A percentile compares a stretch with the other conserved stretches of the same genome.
Evolutionary conservation across 2,797 vertebrate species (phyloP).

Genomic region (Microctenopoma stevenorrisi): DNA sequence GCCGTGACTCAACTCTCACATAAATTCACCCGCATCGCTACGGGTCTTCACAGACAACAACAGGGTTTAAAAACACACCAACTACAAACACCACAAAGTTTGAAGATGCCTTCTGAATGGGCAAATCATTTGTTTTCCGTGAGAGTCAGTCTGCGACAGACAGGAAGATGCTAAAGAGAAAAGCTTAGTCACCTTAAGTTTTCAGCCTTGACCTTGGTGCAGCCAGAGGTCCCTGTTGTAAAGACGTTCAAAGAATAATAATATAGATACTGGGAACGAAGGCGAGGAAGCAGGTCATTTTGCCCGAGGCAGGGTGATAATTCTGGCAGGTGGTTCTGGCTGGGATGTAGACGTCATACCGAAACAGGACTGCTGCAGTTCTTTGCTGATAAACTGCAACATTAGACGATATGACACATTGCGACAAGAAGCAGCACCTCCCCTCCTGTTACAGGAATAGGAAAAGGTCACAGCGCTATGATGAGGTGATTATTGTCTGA

Average conservation of each 20-base stretch:
- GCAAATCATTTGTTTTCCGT: neutral
- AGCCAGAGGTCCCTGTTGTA: constrained; percentile 26
- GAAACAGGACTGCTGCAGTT: constrained; percentile 20
- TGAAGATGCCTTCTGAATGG: neutral
- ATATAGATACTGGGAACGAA: constrained; percentile 37
- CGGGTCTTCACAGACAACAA: neutral
- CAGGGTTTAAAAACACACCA: neutral
- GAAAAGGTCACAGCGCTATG: constrained; percentile 12
- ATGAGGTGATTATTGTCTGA: constrained; percentile 22
- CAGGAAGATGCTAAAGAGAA: neutral
- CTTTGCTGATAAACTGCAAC: constrained; percentile 13
- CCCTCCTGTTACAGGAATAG: constrained; percentile 1
- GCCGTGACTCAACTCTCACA: too few species aligned
- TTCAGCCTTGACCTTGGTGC: constrained; percentile 35
- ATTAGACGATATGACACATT: constrained; percentile 10
- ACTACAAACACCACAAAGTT: neutral
- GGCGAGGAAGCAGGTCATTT: constrained; percentile 31
- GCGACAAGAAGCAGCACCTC: neutral
- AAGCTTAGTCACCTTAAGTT: constrained; percentile 27
- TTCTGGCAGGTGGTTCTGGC: constrained; percentile 20
- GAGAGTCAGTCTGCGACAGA: neutral
- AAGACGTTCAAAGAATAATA: constrained; percentile 43
- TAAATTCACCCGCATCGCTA: too few species aligned
- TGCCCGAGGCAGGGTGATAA: constrained; percentile 36
- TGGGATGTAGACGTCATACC: constrained; percentile 23